phyloP scores from a whole-genome alignment of 1,140 invertebrate genomes.

The Pteromalus puparum region DNA sequence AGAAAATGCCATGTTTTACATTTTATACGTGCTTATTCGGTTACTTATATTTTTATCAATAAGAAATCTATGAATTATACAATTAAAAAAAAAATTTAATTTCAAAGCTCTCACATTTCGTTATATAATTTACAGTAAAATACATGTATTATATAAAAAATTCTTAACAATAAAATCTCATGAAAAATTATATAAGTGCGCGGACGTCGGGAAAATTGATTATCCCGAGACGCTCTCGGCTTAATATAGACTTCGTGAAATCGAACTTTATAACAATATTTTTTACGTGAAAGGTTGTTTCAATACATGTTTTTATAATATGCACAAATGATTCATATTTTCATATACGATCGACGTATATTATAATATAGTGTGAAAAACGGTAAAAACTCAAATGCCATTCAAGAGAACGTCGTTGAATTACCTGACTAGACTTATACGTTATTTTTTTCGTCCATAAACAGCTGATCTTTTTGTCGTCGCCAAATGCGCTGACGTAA shows the following conservation, averaged over 20 bases:
- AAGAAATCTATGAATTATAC: conserved; percentile 20
- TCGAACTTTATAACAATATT: conserved; percentile 42
- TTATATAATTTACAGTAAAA: conserved; percentile 37
- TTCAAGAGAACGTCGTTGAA: conserved; percentile 7
- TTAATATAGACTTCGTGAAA: conserved; percentile 15
- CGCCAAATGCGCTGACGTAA: neutral
- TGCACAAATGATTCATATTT: neutral
- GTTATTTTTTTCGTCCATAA: neutral
- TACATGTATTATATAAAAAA: conserved; percentile 36
- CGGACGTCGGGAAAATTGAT: neutral
- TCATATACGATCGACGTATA: conserved; percentile 8
- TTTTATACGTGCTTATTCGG: neutral
- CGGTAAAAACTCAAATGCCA: conserved; percentile 15
- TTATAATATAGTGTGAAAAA: neutral
- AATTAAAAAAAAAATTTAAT: conserved; percentile 25
- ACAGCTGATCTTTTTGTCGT: neutral
- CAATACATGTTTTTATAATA: neutral
- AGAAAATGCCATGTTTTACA: conserved; percentile 11
- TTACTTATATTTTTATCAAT: neutral
- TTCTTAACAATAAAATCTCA: conserved; percentile 49
- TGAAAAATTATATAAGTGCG: conserved; percentile 13
- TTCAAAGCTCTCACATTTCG: neutral
- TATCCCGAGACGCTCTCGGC: neutral
- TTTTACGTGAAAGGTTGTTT: neutral
- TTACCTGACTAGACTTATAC: conserved; percentile 33